Evolutionary conservation across 2,797 vertebrate genomes (phyloP).

Genomic region (Phaenicophaeus curvirostris): DNA sequence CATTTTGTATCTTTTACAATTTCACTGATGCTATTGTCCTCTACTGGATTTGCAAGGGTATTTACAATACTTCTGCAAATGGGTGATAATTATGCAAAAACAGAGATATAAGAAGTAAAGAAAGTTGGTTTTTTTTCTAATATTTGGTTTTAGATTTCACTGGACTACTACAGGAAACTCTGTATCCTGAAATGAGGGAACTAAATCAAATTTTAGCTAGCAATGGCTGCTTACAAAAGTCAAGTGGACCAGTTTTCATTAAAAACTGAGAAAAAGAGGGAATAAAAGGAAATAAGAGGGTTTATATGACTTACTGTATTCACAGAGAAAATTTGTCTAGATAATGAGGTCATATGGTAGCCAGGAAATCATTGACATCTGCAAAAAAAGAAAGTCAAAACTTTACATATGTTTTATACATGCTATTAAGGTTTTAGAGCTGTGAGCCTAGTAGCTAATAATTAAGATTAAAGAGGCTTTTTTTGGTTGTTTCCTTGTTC

Average conservation of each 20-base stretch:
- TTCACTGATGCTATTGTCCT: background rate
- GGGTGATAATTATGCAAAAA: background rate
- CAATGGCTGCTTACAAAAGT: background rate
- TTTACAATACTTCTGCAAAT: background rate
- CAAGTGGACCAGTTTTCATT: background rate
- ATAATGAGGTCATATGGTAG: background rate
- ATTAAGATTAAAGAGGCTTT: background rate
- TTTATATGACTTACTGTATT: background rate
- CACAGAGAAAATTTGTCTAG: background rate
- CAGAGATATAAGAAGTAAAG: background rate
- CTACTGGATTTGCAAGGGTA: background rate
- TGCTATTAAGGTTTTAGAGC: background rate
- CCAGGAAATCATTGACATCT: background rate
- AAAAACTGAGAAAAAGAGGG: background rate
- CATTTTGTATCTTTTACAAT: background rate
- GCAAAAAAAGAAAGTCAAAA: background rate
- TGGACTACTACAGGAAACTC: background rate
- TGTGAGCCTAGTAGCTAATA: background rate
- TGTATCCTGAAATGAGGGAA: background rate
- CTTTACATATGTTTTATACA: background rate
- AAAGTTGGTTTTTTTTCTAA: background rate
- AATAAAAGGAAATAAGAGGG: background rate
- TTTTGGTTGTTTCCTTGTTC: background rate
- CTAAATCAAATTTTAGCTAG: background rate
- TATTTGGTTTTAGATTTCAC: background rate